phyloP scores from a whole-genome alignment of 1,140 invertebrate species.

The Dinothrombium tinctorium region DNA sequence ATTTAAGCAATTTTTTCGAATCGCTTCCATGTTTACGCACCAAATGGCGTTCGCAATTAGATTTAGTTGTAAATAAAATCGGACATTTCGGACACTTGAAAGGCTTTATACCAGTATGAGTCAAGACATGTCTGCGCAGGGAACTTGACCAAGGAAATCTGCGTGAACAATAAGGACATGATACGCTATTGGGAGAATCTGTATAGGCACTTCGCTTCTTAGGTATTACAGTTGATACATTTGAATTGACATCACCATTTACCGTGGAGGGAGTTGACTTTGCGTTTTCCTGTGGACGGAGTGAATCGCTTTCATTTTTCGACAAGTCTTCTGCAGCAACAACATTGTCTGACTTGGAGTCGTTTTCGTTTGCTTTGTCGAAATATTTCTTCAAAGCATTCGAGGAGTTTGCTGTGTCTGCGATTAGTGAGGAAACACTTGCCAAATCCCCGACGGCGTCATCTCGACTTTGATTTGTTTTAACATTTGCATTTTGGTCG shows the following conservation, averaged over 20 bases:
- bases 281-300: neutral
- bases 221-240: slow-evolving; percentile 12
- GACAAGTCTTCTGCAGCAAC: too few relatives aligned
- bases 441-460: slow-evolving; percentile 32
- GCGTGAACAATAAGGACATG: slow-evolving; percentile 68
- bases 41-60: slow-evolving; percentile 81
- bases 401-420: slow-evolving; percentile 39
- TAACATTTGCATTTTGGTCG: neutral
- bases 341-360: neutral
- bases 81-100: slow-evolving; percentile 78
- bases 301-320: neutral
- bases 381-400: slow-evolving; percentile 6
- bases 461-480: slow-evolving; percentile 8
- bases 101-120: slow-evolving; percentile 84
- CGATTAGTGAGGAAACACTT: slow-evolving; percentile 45
- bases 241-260: neutral
- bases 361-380: neutral
- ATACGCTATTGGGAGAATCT: slow-evolving; percentile 64
- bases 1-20: neutral
- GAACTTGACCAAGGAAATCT: slow-evolving; percentile 92
- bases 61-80: slow-evolving; percentile 82
- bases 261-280: neutral
- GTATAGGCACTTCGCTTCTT: slow-evolving; percentile 90
- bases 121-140: slow-evolving; percentile 65
- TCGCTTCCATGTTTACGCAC: slow-evolving; percentile 52